Evolutionary conservation across 2,888 invertebrate species (phyloP).

Genomic region (Apotomis capreana): DNA sequence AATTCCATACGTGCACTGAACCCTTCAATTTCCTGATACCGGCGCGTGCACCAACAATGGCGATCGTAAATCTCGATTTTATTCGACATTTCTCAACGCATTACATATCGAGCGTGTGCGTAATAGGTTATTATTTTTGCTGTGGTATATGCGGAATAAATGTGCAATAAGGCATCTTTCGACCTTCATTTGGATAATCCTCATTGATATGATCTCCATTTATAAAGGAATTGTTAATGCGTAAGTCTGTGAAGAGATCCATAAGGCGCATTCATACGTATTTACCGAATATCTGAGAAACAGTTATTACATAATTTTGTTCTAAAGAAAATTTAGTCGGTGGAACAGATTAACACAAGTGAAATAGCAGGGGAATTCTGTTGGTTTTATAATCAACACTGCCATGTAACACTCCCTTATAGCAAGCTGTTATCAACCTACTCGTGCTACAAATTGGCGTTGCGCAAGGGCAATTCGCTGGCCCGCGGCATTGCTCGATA

Average conservation of each 20-base stretch:
- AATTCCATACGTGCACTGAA: conserved; percentile 29
- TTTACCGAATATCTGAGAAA: too few species aligned
- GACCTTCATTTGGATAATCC: too few species aligned
- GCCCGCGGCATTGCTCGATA: conserved; percentile 35
- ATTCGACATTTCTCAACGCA: conserved; percentile 36
- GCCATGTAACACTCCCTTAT: conserved; percentile 20
- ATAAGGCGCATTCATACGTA: too few species aligned
- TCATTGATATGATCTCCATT: too few species aligned
- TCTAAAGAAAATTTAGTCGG: too few species aligned
- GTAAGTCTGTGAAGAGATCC: background rate
- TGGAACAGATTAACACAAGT: background rate
- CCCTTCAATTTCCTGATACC: conserved; percentile 39
- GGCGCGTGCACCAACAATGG: conserved; percentile 31
- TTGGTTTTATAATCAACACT: conserved; percentile 13
- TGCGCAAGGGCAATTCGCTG: conserved; percentile 25
- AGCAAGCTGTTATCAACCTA: conserved; percentile 31
- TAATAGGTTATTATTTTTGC: conserved; percentile 12
- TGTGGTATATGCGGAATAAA: conserved; percentile 6
- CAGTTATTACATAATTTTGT: too few species aligned
- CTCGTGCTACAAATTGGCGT: conserved; percentile 37
- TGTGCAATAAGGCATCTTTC: background rate
- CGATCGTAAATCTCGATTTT: conserved; percentile 36
- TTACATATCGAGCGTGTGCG: conserved; percentile 24
- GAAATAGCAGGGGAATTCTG: too few species aligned
- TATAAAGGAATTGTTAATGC: background rate